phyloP scores from a whole-genome alignment of 2,888 invertebrate species.

The Atrina japonica region DNA sequence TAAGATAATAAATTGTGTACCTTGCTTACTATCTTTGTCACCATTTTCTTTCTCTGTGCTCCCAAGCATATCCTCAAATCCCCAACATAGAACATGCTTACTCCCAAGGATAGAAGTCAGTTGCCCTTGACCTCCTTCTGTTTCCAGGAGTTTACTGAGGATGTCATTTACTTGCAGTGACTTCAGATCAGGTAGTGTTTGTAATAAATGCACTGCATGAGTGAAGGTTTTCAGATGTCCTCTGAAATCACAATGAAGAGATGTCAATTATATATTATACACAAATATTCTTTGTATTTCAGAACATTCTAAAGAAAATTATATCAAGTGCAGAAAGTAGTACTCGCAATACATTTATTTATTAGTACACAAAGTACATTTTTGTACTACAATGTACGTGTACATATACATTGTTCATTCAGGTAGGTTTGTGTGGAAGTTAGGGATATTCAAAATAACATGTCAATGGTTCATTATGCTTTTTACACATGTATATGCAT shows the following conservation, averaged over 20 bases:
- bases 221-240: conserved; percentile 78
- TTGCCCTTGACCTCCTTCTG: conserved; percentile 76
- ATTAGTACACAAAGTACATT: too few species aligned
- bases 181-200: conserved; percentile 66
- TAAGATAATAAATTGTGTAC: not conserved
- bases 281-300: not conserved
- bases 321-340: too few species aligned
- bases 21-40: conserved; percentile 20
- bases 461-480: too few species aligned
- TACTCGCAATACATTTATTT: too few species aligned
- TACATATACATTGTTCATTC: too few species aligned
- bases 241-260: conserved; percentile 54
- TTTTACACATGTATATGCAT: too few species aligned
- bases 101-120: conserved; percentile 68
- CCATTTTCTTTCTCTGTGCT: conserved; percentile 64
- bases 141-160: conserved; percentile 69
- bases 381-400: too few species aligned
- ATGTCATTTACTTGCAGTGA: conserved; percentile 72
- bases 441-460: too few species aligned
- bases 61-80: conserved; percentile 75
- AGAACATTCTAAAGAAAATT: not conserved
- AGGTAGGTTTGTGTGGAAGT: too few species aligned
- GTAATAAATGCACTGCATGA: conserved; percentile 75
- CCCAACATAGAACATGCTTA: conserved; percentile 78
- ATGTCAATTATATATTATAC: not conserved